Base-by-base conservation (phyloP, 37 sponge, comb jelly and placozoan genomes). In the Diacarnus erythraeanus region DNA sequence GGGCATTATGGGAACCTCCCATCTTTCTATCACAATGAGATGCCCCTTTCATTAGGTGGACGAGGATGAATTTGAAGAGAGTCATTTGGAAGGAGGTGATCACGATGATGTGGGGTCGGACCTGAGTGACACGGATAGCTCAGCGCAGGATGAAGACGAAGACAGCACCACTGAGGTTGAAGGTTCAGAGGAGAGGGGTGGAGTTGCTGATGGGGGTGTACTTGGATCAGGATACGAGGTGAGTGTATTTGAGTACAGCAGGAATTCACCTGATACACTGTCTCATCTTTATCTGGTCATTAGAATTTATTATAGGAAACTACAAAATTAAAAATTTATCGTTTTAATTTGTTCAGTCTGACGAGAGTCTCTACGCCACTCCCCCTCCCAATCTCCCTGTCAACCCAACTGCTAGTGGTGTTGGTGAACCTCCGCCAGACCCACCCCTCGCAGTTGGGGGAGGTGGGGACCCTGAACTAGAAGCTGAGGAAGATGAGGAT, bases 51-150 rank as follows among this genome's bases (percentile, higher is more conserved):
- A 60, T 29, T 73, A 80, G 63, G 87, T 83, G 41, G 88, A 84
- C 18, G 94, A 93, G 2, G 97, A 93, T 2, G 91, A 87, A 20
- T 84, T 59, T 70, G 90, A 77, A 17, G 80, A 77, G 38, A 78
- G 76, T 31, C 79, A 38, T n/a, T 58, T 38, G 36, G 80, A 56
- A 47, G 21, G 42, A 41, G 56, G 3, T 56, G 38, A 29, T 12
- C 33, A 43, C 29, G 77, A 77, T n/a, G 69, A 58, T 10, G 58
- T 79, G 10, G 77, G 59, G 20, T 76, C 77, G 0, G 84, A 76
- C 34, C 42, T 80, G 56, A 67, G 67, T 47, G 77, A 75, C 42
- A 51, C 63, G 0, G 77, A 80, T 12, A 81, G 71, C 70, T 54
- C 70, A 33, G 59, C 75, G 6, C 41, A 34, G 1, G 84, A 61